Base-by-base conservation (phyloP, 2,797 vertebrate genomes). In the Erpetoichthys calabaricus region DNA sequence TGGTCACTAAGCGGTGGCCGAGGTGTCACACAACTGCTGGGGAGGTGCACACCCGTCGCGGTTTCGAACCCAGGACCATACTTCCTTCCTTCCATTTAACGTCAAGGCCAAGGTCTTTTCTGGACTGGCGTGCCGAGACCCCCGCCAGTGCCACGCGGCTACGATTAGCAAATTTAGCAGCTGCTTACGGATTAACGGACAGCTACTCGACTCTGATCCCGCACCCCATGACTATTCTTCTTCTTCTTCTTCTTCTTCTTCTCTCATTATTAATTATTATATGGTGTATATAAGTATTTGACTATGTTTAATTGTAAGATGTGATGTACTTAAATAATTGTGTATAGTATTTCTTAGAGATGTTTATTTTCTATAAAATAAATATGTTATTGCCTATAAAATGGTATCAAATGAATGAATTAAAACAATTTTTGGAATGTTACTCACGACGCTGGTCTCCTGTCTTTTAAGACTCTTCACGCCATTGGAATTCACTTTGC, bases 321-420 rank as follows among this genome's bases (percentile, higher is more conserved):
- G 86, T 88, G 84, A 80, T 88, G 86, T 86, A 88, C 84, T 82
- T 86, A 84, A 86, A 85, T 86, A 86, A 86, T 84, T 86, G 86
- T 88, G 86, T 88, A 88, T 88, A 88, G 86, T 88, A 88, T 87
- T 88, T 88, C 84, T 79, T 88, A 88, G 86, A 88, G 86, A 88
- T 88, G 86, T 88, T 88, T 88, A 88, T 88, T 88, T 88, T 88
- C 81, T 88, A 88, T 88, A 86, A 88, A 82, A 86, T 82, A 78
- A 86, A 84, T 85, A 85, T 82, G 86, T 88, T 83, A 86, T 88
- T 88, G 86, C 83, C 83, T 86, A 86, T 83, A 83, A 86, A 86
- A 85, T 77, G 77, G 84, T 85, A 86, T 86, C 84, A 84, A 86
- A 86, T 76, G 71, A 72, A 79, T 73, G 63, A 68, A 69, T 60